Evolutionary conservation across 2,113 vertebrate species (phyloP).

Genomic region (Otolemur garnettii): DNA sequence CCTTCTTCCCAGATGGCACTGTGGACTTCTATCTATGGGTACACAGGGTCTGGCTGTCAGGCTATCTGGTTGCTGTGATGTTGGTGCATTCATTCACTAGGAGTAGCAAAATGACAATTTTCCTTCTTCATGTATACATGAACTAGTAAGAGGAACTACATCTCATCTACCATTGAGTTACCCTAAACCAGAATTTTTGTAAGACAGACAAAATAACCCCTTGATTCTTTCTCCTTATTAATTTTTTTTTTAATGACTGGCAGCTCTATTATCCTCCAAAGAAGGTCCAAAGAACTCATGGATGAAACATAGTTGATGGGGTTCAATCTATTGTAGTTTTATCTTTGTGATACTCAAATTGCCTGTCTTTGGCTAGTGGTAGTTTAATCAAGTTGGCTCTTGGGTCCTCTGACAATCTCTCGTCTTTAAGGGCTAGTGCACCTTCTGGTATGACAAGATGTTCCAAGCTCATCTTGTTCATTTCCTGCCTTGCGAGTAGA

Average conservation of each 20-base stretch:
- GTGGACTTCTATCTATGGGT: fast-evolving
- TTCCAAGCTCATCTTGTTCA: conserved; percentile 49
- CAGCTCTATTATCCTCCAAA: background rate
- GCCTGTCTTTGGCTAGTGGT: background rate
- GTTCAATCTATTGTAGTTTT: background rate
- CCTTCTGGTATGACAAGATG: conserved; percentile 57
- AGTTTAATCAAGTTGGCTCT: background rate
- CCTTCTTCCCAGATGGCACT: background rate
- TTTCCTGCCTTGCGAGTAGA: conserved; percentile 63
- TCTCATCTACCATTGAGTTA: background rate
- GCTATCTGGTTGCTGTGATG: background rate
- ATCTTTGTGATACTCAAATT: background rate
- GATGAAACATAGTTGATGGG: background rate
- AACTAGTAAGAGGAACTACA: background rate
- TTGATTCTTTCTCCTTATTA: conserved; percentile 7
- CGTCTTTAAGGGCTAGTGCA: background rate
- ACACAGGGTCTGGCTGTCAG: background rate
- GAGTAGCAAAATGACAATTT: background rate
- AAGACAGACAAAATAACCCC: background rate
- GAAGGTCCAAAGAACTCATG: background rate
- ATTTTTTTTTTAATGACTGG: background rate
- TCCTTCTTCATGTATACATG: background rate
- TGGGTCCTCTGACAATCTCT: background rate
- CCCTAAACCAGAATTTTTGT: background rate
- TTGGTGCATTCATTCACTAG: background rate